phyloP scores from a whole-genome alignment of 2,797 vertebrate species.

The Phyllotis vaccarum region DNA sequence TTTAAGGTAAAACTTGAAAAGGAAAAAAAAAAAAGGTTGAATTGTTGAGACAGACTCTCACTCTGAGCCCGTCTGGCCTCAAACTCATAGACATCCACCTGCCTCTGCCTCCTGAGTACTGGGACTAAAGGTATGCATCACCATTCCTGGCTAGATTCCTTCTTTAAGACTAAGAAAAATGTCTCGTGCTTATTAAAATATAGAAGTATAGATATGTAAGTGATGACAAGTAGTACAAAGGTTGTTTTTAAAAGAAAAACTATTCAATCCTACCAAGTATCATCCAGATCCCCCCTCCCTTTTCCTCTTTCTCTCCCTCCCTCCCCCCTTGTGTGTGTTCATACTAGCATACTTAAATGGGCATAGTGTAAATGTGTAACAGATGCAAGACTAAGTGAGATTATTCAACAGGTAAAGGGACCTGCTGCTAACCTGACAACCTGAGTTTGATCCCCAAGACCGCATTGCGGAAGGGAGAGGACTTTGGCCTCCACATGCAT shows the following conservation, averaged over 20 bases:
- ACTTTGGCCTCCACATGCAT: not conserved
- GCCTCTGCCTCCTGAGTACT: not conserved
- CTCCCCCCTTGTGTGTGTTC: not conserved
- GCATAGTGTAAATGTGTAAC: not conserved
- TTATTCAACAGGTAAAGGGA: not conserved
- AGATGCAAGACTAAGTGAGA: not conserved
- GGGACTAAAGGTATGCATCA: not conserved
- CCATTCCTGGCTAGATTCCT: not conserved
- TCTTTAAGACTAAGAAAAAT: not conserved
- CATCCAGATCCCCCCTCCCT: not conserved
- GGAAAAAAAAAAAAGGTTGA: not conserved
- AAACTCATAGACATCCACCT: not conserved
- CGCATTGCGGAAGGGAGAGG: not conserved
- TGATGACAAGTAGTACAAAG: not conserved
- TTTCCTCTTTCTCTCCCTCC: not conserved
- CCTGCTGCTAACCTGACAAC: not conserved
- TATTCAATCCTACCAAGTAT: not conserved
- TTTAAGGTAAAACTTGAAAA: not conserved
- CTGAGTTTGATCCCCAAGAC: not conserved
- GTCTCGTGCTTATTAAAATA: not conserved
- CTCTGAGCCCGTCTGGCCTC: not conserved
- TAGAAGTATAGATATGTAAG: not conserved
- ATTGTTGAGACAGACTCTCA: not conserved
- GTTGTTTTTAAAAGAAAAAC: conserved; percentile 13
- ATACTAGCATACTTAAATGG: not conserved